Evolutionary conservation across 2,888 invertebrate species (phyloP).

Genomic region (Leptogaster cylindrica): DNA sequence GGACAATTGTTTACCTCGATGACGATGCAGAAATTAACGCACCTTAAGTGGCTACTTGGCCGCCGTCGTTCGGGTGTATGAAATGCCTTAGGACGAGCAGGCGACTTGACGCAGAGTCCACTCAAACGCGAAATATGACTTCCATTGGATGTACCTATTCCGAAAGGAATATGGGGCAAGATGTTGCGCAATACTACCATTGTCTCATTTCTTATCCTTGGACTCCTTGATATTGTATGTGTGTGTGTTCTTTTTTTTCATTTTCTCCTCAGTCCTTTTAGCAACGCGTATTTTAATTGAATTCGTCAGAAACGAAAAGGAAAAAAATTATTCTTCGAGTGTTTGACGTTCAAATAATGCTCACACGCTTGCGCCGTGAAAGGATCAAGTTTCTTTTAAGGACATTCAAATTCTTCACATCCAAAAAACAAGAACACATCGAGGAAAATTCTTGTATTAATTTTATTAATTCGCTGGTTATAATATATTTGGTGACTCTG

Average conservation of each 20-base stretch:
- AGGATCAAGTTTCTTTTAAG: slow-evolving; percentile 33
- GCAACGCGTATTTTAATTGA: background rate
- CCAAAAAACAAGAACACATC: too few relatives aligned
- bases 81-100: slow-evolving; percentile 7
- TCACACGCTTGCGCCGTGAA: slow-evolving; percentile 6
- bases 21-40: slow-evolving; percentile 27
- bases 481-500: too few relatives aligned
- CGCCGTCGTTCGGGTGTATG: background rate
- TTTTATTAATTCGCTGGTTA: too few relatives aligned
- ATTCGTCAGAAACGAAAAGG: background rate
- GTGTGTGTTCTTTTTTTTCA: background rate
- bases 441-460: too few relatives aligned
- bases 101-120: background rate
- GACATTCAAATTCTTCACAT: too few relatives aligned
- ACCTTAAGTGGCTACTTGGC: slow-evolving; percentile 25
- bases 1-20: slow-evolving; percentile 27
- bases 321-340: slow-evolving; percentile 1
- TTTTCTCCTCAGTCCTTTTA: background rate
- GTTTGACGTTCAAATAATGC: slow-evolving; percentile 33
- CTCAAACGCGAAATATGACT: background rate
- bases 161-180: background rate
- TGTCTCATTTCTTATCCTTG: slow-evolving; percentile 22
- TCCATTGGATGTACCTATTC: background rate
- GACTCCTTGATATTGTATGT: background rate
- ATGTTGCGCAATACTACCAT: slow-evolving; percentile 6